Base-by-base conservation (phyloP, 2,888 invertebrate genomes). In the Lithophane ornitopus region DNA sequence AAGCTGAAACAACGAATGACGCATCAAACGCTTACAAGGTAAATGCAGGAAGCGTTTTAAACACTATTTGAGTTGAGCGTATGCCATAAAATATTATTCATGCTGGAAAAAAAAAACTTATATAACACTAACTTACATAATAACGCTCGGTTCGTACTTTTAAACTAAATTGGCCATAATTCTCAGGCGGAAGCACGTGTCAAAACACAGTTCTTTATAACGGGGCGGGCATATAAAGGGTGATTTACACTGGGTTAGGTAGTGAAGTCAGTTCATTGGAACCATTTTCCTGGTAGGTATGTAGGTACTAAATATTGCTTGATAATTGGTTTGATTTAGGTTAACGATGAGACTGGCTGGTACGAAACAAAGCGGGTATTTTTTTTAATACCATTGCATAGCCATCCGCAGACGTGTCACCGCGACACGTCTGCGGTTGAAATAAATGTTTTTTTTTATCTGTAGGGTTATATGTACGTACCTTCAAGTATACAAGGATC, bases 101-200 rank as follows among this genome's bases (percentile, higher is more conserved):
- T n/a, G 49, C 9, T 59, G 26, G 56, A 28, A 54, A 58, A 19
- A 52, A 39, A 58, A 69, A 49, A 34, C 34, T 65, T 22, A 65
- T 54, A 26, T 39, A 61, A 54, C 54, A 56, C 19, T 49, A 14
- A 34, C 67, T 63, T 41, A 54, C 49, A 39, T 58, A 69, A 69
- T 75, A 69, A 59, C 65, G 14, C 11, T 1, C 19, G n/a, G 49
- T 59, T 68, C 58, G 41, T 70, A 61, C 46, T 67, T 78, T 59
- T 56, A 70, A 78, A 63, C 41, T 70, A 83, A 83, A 78, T 83
- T 78, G 46, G 46, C 83, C 80, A 71, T 81, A 83, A 70, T 83
- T 81, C 49, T 56, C 1, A 56, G 16, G n/a, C 62, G 83, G 83
- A 79, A 83, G 67, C 70, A 59, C 49, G 54, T 79, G 58, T 74